These are phyloP conservation scores for Lasioglossum lativentre DNA, from an alignment of 2,888 invertebrate genomes.

Conservation along the genomic window DNA sequence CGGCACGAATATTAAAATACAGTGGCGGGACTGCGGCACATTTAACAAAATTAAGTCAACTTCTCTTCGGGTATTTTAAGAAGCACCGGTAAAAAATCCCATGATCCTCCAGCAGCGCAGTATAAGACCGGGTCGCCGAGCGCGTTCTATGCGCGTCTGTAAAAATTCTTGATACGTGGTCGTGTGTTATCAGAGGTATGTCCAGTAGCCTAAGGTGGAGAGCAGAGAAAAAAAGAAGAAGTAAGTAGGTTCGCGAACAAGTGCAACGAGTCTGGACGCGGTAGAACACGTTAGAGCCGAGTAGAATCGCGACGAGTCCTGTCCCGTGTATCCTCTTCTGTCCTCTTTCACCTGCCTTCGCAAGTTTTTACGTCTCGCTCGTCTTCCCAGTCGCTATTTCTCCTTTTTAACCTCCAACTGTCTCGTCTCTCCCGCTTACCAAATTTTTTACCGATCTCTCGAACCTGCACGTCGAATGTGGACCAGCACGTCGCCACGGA, in stretches of 20 bases:
- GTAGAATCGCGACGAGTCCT: constrained; percentile 22
- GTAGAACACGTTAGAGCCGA: constrained; percentile 24
- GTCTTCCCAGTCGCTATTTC: background rate
- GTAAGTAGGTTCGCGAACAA: constrained; percentile 56
- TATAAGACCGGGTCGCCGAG: background rate
- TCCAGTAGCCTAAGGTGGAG: constrained; percentile 22
- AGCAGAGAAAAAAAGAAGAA: constrained; percentile 43
- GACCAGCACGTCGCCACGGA: constrained; percentile 19
- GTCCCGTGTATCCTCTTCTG: background rate
- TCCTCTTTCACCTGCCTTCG: background rate
- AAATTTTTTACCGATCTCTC: constrained; percentile 6
- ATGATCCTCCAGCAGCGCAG: background rate
- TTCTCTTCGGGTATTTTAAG: background rate
- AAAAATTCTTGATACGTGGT: constrained; percentile 21
- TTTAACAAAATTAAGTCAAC: background rate
- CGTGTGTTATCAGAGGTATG: constrained; percentile 38
- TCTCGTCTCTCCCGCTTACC: constrained; percentile 9
- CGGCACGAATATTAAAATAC: background rate
- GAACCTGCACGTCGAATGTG: constrained; percentile 23
- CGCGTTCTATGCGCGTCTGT: background rate
- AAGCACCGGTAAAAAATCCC: background rate
- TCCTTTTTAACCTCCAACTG: background rate
- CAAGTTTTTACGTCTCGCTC: constrained; percentile 5
- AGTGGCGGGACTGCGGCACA: background rate
- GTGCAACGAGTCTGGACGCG: constrained; percentile 62